Evolutionary conservation across 2,113 vertebrate species (phyloP).

Genomic region (Mustelus asterias): DNA sequence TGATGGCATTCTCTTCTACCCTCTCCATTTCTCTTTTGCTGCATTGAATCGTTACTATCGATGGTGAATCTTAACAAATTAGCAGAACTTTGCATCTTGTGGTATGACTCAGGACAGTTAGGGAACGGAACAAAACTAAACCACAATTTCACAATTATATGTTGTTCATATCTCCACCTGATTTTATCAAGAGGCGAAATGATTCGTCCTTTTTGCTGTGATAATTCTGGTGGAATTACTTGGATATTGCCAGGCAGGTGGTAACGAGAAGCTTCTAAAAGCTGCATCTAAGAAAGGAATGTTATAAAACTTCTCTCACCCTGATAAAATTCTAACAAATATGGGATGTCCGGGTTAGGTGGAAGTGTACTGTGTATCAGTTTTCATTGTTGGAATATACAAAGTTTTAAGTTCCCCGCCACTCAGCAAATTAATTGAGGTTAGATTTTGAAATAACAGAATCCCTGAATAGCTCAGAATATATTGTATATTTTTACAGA

Average conservation of each 20-base stretch:
- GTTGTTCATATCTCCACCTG: neutral
- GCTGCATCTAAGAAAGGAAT: neutral
- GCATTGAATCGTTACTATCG: neutral
- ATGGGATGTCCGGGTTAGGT: neutral
- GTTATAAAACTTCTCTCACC: neutral
- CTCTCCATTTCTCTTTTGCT: neutral
- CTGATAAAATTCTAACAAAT: neutral
- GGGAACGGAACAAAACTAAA: neutral
- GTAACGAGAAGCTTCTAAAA: neutral
- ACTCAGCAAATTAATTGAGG: neutral
- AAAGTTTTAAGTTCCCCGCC: neutral
- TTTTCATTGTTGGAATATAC: too few species aligned
- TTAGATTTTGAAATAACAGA: neutral
- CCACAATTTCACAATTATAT: neutral
- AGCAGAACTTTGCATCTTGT: neutral
- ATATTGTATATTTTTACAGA: slow-evolving; percentile 51
- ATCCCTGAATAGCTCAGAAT: slow-evolving; percentile 1
- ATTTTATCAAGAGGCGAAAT: neutral
- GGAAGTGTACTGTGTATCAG: neutral
- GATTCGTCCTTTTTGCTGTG: neutral
- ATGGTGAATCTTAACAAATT: neutral
- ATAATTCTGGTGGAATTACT: neutral
- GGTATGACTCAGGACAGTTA: neutral
- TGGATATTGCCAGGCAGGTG: neutral
- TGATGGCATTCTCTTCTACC: neutral